Conservation (phyloP, 1,140 invertebrate species). For the Trichonephila clavipes region DNA sequence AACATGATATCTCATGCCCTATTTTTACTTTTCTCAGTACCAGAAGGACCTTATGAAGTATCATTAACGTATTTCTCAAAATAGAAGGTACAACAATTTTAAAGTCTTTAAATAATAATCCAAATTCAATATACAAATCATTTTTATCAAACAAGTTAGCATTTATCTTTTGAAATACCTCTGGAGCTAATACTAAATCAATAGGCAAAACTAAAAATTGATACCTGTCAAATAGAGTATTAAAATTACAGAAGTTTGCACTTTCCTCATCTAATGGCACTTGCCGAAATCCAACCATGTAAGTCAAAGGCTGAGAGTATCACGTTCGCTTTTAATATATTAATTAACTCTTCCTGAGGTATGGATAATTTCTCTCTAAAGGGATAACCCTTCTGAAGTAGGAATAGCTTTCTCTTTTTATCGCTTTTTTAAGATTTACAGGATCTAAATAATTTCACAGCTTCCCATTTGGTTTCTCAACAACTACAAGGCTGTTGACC, state of each 20-base stretch:
- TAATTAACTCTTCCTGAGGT: constrained; percentile 48
- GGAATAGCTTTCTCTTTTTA: constrained; percentile 61
- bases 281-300: constrained; percentile 63
- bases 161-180: constrained; percentile 51
- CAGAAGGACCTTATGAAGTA: no score
- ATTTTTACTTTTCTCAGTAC: no score
- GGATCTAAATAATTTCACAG: constrained; percentile 78
- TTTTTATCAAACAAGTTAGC: constrained; percentile 1
- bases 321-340: constrained; percentile 45
- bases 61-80: no score
- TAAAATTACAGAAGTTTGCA: constrained; percentile 70
- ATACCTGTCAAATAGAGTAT: constrained; percentile 79
- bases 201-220: constrained; percentile 81
- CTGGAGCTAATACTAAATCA: constrained; percentile 82
- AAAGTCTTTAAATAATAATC: no score
- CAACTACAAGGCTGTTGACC: no score
- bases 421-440: constrained; percentile 79
- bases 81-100: no score
- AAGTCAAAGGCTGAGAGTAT: constrained; percentile 47
- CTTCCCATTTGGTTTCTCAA: constrained; percentile 26
- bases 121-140: no score
- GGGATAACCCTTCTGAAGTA: no score
- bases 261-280: constrained; percentile 20
- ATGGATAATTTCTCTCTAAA: background rate
- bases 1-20: no score